These are phyloP conservation scores for Champsocephalus gunnari DNA, from an alignment of 2,797 vertebrate genomes.

Conservation along the genomic window DNA sequence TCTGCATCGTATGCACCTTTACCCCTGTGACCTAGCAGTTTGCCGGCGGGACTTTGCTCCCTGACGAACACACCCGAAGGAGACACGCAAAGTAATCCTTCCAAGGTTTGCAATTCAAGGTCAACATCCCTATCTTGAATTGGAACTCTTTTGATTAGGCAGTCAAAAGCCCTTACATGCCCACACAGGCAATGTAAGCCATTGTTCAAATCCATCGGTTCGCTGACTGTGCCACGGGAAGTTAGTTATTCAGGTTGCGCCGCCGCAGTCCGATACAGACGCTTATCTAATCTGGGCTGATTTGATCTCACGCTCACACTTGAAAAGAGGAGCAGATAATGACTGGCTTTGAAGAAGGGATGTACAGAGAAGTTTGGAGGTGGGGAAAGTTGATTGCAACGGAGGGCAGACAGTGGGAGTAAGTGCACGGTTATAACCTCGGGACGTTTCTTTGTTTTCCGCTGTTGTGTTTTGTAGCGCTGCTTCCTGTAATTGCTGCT, in stretches of 20 bases:
- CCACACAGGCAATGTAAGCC: constrained; percentile 19
- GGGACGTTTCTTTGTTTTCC: constrained; percentile 42
- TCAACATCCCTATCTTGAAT: constrained; percentile 31
- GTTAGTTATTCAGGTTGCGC: constrained; percentile 55
- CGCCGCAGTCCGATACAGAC: constrained; percentile 27
- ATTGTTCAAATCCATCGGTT: constrained; percentile 29
- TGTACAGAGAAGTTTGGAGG: constrained; percentile 55
- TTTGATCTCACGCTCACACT: constrained; percentile 54
- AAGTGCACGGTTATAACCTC: constrained; percentile 64
- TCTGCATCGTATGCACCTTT: constrained; percentile 45
- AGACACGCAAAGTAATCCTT: constrained; percentile 26
- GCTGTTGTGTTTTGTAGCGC: constrained; percentile 56
- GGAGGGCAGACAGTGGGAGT: constrained; percentile 52
- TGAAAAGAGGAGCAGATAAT: constrained; percentile 67
- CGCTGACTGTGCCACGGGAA: constrained; percentile 34
- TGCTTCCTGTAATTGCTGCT: constrained; percentile 72
- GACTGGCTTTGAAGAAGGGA: constrained; percentile 66
- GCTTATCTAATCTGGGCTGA: constrained; percentile 60
- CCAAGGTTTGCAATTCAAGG: constrained; percentile 38
- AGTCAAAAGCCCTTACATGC: constrained; percentile 23
- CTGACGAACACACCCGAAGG: constrained; percentile 12
- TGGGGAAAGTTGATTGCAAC: constrained; percentile 56
- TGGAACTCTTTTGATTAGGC: constrained; percentile 53
- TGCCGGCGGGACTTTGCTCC: constrained; percentile 27
- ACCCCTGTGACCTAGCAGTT: constrained; percentile 30